These are phyloP conservation scores for Mobula hypostoma DNA, from an alignment of 2,113 vertebrate species.

Conservation along the genomic window DNA sequence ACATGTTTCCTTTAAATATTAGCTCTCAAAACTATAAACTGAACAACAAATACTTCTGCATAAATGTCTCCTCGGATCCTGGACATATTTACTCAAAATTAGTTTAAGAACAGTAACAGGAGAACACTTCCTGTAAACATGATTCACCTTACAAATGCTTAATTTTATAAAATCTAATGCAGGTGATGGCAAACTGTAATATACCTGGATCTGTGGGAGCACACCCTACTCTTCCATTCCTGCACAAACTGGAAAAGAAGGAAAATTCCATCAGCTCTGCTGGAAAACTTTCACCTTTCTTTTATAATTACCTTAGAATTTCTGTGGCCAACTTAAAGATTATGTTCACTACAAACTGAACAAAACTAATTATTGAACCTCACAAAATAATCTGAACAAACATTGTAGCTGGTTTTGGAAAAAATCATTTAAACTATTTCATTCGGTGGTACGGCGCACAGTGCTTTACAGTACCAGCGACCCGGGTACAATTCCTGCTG, in stretches of 20 bases:
- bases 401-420: not conserved
- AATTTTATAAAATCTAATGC: not conserved
- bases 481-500: too few relatives aligned
- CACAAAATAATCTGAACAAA: not conserved
- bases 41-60: not conserved
- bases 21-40: too few relatives aligned
- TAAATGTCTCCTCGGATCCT: not conserved
- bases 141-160: not conserved
- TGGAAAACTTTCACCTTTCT: not conserved
- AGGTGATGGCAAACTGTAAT: not conserved
- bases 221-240: constrained; percentile 62
- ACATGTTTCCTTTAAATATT: not conserved
- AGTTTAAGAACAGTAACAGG: not conserved
- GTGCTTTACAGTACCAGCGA: too few relatives aligned
- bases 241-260: constrained; percentile 52
- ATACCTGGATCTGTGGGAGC: constrained; percentile 60
- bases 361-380: not conserved
- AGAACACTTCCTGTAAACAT: not conserved
- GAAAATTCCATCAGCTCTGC: constrained; percentile 37
- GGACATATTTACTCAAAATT: not conserved
- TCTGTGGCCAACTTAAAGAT: not conserved
- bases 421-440: not conserved
- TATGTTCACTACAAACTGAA: not conserved
- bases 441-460: not conserved
- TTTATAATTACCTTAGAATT: not conserved